Evolutionary conservation across 2,888 invertebrate genomes (phyloP).

Genomic region (Dynastes maya): DNA sequence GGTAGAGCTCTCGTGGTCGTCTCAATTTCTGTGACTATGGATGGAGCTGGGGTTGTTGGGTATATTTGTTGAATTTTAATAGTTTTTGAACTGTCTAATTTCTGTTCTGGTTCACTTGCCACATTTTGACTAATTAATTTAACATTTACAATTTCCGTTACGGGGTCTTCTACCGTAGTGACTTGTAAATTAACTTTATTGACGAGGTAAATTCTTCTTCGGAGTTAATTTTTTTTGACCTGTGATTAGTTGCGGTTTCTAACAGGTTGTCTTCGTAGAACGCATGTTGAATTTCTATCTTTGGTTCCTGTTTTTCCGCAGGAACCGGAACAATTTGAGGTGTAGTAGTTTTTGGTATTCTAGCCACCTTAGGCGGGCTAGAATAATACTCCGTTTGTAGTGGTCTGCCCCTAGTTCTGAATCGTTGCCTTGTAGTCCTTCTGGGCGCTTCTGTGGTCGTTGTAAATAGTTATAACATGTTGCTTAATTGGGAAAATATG

Average conservation of each 20-base stretch:
- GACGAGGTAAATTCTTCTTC: slow-evolving; percentile 51
- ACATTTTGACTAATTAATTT: slow-evolving; percentile 2
- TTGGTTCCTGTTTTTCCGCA: slow-evolving; percentile 6
- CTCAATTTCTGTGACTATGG: slow-evolving; percentile 37
- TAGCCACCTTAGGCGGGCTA: slow-evolving; percentile 11
- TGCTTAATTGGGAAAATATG: slow-evolving; percentile 15
- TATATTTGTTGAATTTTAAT: slow-evolving; percentile 19
- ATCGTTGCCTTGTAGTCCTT: slow-evolving; percentile 60
- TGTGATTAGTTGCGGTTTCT: slow-evolving; percentile 49
- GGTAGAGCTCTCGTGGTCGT: slow-evolving; percentile 6
- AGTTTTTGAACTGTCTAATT: slow-evolving; percentile 25
- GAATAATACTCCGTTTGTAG: slow-evolving; percentile 36
- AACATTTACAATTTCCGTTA: slow-evolving; percentile 22
- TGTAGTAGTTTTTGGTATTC: slow-evolving; percentile 36
- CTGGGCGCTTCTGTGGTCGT: slow-evolving; percentile 51
- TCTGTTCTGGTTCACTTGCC: slow-evolving; percentile 18
- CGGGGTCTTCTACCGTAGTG: slow-evolving; percentile 34
- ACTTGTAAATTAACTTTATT: slow-evolving; percentile 50
- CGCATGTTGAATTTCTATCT: slow-evolving; percentile 13
- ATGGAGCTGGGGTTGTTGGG: not conserved
- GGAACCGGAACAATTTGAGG: slow-evolving; percentile 11
- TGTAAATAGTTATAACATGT: no score
- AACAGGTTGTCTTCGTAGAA: slow-evolving; percentile 33
- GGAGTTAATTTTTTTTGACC: slow-evolving; percentile 47
- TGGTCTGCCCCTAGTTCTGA: slow-evolving; percentile 65